phyloP scores from a whole-genome alignment of 2,113 vertebrate species.

The Hyaena hyaena region DNA sequence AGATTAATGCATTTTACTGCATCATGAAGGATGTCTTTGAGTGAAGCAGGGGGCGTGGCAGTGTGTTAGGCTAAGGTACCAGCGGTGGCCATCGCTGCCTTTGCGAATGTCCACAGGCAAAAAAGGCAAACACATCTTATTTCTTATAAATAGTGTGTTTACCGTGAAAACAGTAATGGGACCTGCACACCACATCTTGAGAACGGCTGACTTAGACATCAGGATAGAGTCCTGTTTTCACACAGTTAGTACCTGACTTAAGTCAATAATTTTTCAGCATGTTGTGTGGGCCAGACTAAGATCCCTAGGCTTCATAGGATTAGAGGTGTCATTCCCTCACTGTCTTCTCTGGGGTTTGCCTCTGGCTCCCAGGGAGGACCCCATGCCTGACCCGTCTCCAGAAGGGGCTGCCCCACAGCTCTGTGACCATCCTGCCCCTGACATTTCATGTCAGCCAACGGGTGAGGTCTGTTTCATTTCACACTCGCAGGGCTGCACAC shows the following conservation, averaged over 20 bases:
- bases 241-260: background rate
- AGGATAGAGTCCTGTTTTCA: background rate
- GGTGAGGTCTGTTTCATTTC: background rate
- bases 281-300: background rate
- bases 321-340: background rate
- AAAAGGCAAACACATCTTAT: background rate
- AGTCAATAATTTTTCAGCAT: background rate
- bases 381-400: background rate
- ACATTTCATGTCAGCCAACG: background rate
- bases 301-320: background rate
- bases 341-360: background rate
- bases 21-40: background rate
- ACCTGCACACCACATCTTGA: background rate
- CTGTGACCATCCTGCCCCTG: background rate
- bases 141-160: background rate
- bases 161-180: background rate
- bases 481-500: background rate
- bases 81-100: rapidly evolving
- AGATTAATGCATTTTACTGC: background rate
- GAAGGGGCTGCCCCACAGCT: background rate
- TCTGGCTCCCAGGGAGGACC: background rate
- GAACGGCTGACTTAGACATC: background rate
- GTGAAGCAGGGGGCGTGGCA: background rate
- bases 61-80: background rate
- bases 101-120: background rate